Evolutionary conservation across 2,113 vertebrate genomes (phyloP), one percentile per base, ranked within the genome.

Genomic region (Gavialis gangeticus): DNA sequence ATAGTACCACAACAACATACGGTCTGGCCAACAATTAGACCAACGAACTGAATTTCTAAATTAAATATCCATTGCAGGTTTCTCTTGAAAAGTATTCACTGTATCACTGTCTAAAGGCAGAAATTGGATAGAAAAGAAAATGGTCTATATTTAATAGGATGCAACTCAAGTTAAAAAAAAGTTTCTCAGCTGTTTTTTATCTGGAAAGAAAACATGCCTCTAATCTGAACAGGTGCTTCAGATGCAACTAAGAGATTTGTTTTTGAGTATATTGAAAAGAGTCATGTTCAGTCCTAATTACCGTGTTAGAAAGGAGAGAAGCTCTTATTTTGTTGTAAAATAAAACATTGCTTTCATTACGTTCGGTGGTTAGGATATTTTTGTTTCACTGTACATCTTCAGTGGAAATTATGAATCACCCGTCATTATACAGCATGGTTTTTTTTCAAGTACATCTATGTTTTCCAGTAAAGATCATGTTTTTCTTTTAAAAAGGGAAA

Each of bases 341-440:
- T 75, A 82, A 85, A 92, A 75, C 0, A 0, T 17, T 46, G 2
- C 67, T 91, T 89, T 82, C 54, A 84, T 64, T 34, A 58, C 69
- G 34, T 69, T 93, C 57, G 75, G 22, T 1, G 1, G 91, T 84
- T 56, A 81, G 5, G 10, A 3, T 82, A 77, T 69, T 93, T 84
- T 84, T 27, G 85, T 80, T 84, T 66, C 37, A 93, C 81, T 91
- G 46, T 77, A 34, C 1, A 57, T 88, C 88, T 84, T 86, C 55
- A 58, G 64, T 89, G 87, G 92, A 95, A 97, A 82, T 82, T 91
- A 63, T 93, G 64, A 96, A 73, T 96, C 77, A 91, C 57, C 28
- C 93, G 21, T 7, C n/a, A 55, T n/a, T 84, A 5, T 55, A 91
- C 55, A 88, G 56, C 56, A 76, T 11, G 55, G 18, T 79, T 82